Conservation (phyloP, 2,888 invertebrate genomes). For the Agriopis leucophaearia region DNA sequence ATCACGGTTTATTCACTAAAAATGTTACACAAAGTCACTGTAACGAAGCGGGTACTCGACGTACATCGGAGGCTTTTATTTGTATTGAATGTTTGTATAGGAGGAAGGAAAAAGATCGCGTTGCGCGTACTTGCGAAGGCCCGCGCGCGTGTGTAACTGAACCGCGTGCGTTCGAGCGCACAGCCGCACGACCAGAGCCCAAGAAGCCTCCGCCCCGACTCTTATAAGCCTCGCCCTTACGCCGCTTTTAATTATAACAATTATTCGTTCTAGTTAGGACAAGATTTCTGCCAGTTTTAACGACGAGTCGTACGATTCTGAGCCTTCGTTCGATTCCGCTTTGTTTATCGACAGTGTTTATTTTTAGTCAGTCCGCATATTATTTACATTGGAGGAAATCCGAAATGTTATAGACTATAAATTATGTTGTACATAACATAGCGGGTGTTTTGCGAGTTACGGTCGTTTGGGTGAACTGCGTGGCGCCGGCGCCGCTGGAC, state of each 20-base stretch:
- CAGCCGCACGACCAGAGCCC: conserved; percentile 57
- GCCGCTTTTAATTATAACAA: conserved; percentile 75
- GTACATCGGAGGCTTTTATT: conserved; percentile 7
- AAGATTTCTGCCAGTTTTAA: conserved; percentile 77
- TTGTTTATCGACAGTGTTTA: conserved; percentile 56
- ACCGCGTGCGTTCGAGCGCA: conserved; percentile 60
- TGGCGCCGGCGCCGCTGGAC: background rate
- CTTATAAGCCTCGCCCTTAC: conserved; percentile 77
- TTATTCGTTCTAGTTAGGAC: conserved; percentile 78
- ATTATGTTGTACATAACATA: conserved; percentile 36
- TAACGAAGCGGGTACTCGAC: conserved; percentile 14
- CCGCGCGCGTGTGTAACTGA: background rate
- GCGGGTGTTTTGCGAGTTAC: conserved; percentile 7
- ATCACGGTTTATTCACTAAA: conserved; percentile 47
- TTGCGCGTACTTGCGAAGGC: background rate
- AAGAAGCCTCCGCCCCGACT: conserved; percentile 65
- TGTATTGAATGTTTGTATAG: conserved; percentile 2
- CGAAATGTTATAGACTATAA: conserved; percentile 53
- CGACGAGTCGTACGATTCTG: conserved; percentile 42
- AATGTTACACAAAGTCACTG: conserved; percentile 36
- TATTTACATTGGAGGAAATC: conserved; percentile 61
- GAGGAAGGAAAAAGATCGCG: background rate
- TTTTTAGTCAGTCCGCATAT: conserved; percentile 66
- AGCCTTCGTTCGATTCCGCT: conserved; percentile 27
- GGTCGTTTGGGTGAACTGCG: background rate